A percentile compares a stretch with the other conserved stretches of the same genome.
Conservation (phyloP, 2,888 invertebrate species). For the Camptogramma bilineatum region DNA sequence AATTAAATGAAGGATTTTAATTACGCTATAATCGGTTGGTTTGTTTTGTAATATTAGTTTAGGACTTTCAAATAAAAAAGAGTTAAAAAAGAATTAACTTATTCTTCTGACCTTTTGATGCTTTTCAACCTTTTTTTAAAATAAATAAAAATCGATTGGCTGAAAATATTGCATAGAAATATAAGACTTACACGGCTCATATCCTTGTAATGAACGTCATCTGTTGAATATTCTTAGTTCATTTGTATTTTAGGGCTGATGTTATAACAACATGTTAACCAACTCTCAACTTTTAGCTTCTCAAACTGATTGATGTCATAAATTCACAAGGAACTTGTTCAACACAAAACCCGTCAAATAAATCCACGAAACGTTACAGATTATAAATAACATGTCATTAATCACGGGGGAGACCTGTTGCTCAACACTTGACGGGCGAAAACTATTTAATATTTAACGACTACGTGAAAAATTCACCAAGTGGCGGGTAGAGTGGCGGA, state of each 20-base stretch:
- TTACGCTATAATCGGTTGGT: constrained; percentile 2
- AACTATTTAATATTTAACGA: constrained; percentile 47
- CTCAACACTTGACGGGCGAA: constrained; percentile 35
- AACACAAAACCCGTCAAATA: constrained; percentile 34
- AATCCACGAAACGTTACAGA: constrained; percentile 36
- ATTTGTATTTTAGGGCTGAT: neutral
- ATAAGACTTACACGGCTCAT: no score
- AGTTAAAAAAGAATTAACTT: neutral
- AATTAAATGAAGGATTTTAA: constrained; percentile 38
- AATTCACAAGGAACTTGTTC: constrained; percentile 16
- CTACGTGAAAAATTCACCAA: constrained; percentile 44
- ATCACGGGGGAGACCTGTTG: constrained; percentile 45
- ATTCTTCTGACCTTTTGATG: neutral
- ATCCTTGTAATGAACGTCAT: no score
- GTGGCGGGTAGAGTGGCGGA: constrained; percentile 26
- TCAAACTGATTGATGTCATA: constrained; percentile 16
- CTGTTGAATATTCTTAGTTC: neutral
- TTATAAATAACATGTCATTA: constrained; percentile 43
- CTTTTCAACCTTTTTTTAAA: no score
- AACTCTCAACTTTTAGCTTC: neutral
- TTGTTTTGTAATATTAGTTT: neutral
- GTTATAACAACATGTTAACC: neutral
- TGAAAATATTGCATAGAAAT: no score
- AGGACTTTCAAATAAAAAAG: neutral
- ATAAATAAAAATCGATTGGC: no score